Conservation (phyloP, 1,140 invertebrate genomes). For the Pissodes strobi region DNA sequence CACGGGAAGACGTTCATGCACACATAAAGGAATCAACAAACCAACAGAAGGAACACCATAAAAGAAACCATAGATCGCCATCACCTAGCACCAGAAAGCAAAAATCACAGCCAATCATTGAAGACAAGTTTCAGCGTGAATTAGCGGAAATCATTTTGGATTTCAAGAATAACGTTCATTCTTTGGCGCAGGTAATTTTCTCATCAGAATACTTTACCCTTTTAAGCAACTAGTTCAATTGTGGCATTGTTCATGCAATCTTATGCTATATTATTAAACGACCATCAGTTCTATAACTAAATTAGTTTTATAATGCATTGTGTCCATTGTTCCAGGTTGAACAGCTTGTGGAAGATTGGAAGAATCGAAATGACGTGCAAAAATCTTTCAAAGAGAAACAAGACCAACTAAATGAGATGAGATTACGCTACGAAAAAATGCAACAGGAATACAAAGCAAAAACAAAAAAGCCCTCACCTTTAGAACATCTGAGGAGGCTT, state of each 20-base stretch:
- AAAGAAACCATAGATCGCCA: not conserved
- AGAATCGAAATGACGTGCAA: slow-evolving; percentile 81
- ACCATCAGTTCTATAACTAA: too few species aligned
- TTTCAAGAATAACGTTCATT: slow-evolving; percentile 86
- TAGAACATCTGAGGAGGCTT: slow-evolving; percentile 77
- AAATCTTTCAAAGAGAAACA: slow-evolving; percentile 84
- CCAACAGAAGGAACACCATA: not conserved
- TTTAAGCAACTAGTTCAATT: too few species aligned
- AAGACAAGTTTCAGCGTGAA: slow-evolving; percentile 70
- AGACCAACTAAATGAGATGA: slow-evolving; percentile 76
- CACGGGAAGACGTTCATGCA: slow-evolving; percentile 12
- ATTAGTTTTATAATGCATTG: too few species aligned
- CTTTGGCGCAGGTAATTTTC: slow-evolving; percentile 78
- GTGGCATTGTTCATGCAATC: too few species aligned
- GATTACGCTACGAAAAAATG: slow-evolving; percentile 79
- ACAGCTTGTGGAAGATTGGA: slow-evolving; percentile 82
- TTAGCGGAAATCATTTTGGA: slow-evolving; percentile 85
- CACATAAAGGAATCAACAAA: not conserved
- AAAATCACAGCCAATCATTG: slow-evolving; percentile 28
- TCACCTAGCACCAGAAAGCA: slow-evolving; percentile 4
- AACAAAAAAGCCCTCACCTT: slow-evolving; percentile 73
- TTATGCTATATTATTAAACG: too few species aligned
- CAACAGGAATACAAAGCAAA: slow-evolving; percentile 73
- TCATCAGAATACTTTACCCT: too few species aligned
- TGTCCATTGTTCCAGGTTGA: slow-evolving; percentile 55